Evolutionary conservation across 1,140 invertebrate genomes (phyloP), one percentile per base, ranked within the genome.

Genomic region (Rhyacophila brunnea): DNA sequence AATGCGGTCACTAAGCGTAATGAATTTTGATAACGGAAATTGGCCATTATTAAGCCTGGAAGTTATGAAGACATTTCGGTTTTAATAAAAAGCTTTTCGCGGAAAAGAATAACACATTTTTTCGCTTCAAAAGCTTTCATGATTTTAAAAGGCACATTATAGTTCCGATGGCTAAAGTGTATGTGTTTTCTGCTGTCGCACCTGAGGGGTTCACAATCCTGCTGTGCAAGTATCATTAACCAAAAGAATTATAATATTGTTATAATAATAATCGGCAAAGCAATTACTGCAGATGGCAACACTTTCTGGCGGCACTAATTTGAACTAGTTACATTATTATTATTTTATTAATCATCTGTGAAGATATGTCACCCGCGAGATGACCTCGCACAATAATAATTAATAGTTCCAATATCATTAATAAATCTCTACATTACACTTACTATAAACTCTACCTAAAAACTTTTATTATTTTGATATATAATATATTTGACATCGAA

Each of bases 191-290:
- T 19, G 43, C 43, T 2, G 14, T 15, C 5, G 43, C 9, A 45
- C 38, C 4, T 13, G n/a, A n/a, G 11, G 7, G 32, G n/a, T 17
- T 49, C 45, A 19, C 42, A 32, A 23, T 17, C n/a, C 1, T 10
- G 14, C 10, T 19, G 11, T 18, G 36, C 28, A 47, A 48, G 45
- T 28, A 28, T 28, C 18, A 48, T 48, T 40, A 57, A 34, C 54
- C 54, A 48, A 57, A 57, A 1, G 54, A 57, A 57, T 48, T 57
- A 48, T 48, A 57, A 48, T 57, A 57, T 57, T 43, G 40, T 18
- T 14, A n/a, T n/a, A 11, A 57, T 48, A n/a, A 38, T 19, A 50
- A 58, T 50, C 55, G 28, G 46, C 14, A 45, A 55, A 48, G 55
- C 55, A 38, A 58, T 47, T 42, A 46, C 18, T 58, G 46, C 45